Evolutionary conservation across 1,140 invertebrate species (phyloP).

Genomic region (Mycetomoellerius zeteki): DNA sequence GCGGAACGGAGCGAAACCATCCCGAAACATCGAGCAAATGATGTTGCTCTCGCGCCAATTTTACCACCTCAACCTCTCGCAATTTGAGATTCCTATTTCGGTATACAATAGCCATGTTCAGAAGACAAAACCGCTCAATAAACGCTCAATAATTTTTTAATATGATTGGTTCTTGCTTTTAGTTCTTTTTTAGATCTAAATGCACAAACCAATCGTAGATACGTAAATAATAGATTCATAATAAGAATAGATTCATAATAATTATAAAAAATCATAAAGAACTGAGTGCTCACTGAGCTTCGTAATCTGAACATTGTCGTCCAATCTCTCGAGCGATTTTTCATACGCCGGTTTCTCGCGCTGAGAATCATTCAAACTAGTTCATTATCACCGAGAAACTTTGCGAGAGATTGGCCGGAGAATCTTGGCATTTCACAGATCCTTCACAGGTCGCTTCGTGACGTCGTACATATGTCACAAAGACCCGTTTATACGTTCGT

Average conservation of each 20-base stretch:
- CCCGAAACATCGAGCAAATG: conserved; percentile 4
- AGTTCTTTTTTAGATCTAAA: too few relatives aligned
- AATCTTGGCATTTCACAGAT: conserved; percentile 24
- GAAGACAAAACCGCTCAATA: too few relatives aligned
- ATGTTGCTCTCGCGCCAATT: background rate
- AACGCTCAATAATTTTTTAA: too few relatives aligned
- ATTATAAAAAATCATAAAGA: too few relatives aligned
- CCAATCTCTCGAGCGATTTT: conserved; percentile 1
- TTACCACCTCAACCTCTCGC: conserved; percentile 2
- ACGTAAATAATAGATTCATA: too few relatives aligned
- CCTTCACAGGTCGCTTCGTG: conserved; percentile 1
- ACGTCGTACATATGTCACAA: background rate
- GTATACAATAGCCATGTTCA: background rate
- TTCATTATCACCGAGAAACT: conserved; percentile 10
- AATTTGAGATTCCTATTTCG: background rate
- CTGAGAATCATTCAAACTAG: conserved; percentile 1
- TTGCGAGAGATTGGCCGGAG: conserved; percentile 3
- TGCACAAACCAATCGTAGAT: too few relatives aligned
- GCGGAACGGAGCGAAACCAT: background rate
- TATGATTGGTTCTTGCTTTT: too few relatives aligned
- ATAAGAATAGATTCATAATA: too few relatives aligned
- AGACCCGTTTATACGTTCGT: background rate
- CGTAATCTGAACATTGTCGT: too few relatives aligned
- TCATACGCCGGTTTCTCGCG: conserved; percentile 2
- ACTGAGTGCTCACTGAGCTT: too few relatives aligned